Percentiles rank a stretch among this genome's conserved stretches.
phyloP scores from a whole-genome alignment of 2,113 vertebrate genomes.

The Picathartes gymnocephalus region DNA sequence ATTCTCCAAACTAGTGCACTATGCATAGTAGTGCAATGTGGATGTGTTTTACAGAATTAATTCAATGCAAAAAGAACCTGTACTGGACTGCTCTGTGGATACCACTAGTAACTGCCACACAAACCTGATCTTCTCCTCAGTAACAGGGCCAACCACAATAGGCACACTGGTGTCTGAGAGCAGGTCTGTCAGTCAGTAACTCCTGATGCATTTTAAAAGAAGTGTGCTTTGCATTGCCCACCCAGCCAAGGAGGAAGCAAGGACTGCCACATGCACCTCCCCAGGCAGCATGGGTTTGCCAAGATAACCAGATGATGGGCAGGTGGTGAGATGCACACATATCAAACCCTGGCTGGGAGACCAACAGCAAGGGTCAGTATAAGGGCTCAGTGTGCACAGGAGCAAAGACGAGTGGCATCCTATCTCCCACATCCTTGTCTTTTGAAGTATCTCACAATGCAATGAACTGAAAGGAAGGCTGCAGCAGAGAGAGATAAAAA shows the following conservation, averaged over 20 bases:
- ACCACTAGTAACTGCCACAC: background rate
- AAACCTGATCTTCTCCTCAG: background rate
- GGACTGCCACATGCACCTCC: background rate
- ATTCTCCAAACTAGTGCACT: background rate
- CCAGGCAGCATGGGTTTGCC: background rate
- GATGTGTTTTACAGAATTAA: background rate
- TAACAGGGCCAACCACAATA: background rate
- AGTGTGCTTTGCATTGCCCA: accelerated
- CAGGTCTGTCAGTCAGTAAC: background rate
- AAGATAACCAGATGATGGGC: background rate
- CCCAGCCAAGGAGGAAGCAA: background rate
- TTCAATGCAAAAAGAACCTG: background rate
- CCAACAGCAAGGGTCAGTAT: background rate
- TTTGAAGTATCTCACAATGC: background rate
- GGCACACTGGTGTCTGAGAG: accelerated
- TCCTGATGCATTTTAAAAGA: background rate
- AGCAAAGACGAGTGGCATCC: background rate
- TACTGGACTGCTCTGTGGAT: background rate
- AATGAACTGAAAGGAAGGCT: background rate
- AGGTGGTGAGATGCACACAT: background rate
- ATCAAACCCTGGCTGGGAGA: background rate
- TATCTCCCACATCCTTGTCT: background rate
- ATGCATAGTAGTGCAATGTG: accelerated
- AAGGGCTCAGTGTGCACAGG: background rate
- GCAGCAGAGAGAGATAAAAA: background rate